These are phyloP conservation scores for Chirona hameri DNA, from an alignment of 2,888 invertebrate genomes.

Conservation along the genomic window DNA sequence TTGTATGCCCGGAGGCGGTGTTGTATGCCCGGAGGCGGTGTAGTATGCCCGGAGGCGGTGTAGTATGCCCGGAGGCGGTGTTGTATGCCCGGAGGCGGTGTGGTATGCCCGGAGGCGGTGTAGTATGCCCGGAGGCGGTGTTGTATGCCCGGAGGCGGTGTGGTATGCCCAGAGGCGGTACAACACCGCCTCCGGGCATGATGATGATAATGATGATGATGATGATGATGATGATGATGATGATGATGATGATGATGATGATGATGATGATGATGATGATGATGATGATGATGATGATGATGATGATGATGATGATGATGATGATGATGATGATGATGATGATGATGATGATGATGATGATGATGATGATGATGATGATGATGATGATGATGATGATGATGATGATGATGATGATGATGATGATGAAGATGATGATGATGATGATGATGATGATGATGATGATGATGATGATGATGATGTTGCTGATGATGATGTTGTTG, in stretches of 20 bases:
- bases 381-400: conserved; percentile 22
- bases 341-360: conserved; percentile 22
- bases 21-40: too few species aligned
- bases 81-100: too few species aligned
- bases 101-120: too few species aligned
- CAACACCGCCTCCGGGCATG: too few species aligned
- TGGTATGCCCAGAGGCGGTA: too few species aligned
- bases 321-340: conserved; percentile 22
- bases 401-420: conserved; percentile 7
- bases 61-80: too few species aligned
- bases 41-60: too few species aligned
- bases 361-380: conserved; percentile 22
- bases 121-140: too few species aligned
- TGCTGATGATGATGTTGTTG: too few species aligned
- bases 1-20: too few species aligned
- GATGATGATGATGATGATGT: too few species aligned
- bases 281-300: conserved; percentile 22
- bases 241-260: conserved; percentile 22
- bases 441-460: conserved; percentile 22
- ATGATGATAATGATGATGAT: conserved; percentile 22
- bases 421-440: conserved; percentile 6
- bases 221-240: conserved; percentile 22
- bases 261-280: conserved; percentile 22
- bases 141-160: too few species aligned
- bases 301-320: conserved; percentile 12